Evolutionary conservation across 2,797 vertebrate species (phyloP).

Genomic region (Acanthurus tractus): DNA sequence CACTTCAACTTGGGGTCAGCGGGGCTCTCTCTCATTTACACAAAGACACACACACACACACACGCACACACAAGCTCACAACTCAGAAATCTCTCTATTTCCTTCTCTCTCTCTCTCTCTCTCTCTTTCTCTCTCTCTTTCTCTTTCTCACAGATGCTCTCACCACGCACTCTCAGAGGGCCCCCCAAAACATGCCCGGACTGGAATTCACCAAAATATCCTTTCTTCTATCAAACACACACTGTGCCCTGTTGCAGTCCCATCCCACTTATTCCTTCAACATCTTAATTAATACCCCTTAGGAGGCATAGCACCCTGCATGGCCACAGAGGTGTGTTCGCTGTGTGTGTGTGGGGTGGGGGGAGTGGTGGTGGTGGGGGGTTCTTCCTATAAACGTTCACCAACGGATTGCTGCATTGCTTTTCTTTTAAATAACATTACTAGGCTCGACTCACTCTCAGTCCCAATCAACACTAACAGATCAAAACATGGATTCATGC

Average conservation of each 20-base stretch:
- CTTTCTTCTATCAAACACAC: constrained; percentile 74
- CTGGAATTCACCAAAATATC: constrained; percentile 81
- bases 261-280: constrained; percentile 72
- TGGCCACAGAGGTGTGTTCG: constrained; percentile 36
- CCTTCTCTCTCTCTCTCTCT: constrained; percentile 13
- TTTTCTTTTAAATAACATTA: constrained; percentile 48
- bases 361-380: neutral
- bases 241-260: constrained; percentile 65
- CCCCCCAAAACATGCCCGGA: constrained; percentile 86
- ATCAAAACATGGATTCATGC: constrained; percentile 37
- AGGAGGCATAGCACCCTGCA: constrained; percentile 79
- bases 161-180: constrained; percentile 64
- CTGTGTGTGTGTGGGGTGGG: constrained; percentile 24
- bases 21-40: constrained; percentile 77
- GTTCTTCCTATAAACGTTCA: constrained; percentile 41
- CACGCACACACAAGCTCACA: constrained; percentile 39
- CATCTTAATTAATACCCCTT: constrained; percentile 89
- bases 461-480: constrained; percentile 61
- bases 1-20: constrained; percentile 76
- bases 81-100: constrained; percentile 33
- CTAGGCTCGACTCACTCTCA: constrained; percentile 25
- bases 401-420: constrained; percentile 40
- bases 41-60: constrained; percentile 35
- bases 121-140: constrained; percentile 8
- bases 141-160: constrained; percentile 51